phyloP scores from a whole-genome alignment of 2,113 vertebrate species.

The Corythoichthys haematopterus region DNA sequence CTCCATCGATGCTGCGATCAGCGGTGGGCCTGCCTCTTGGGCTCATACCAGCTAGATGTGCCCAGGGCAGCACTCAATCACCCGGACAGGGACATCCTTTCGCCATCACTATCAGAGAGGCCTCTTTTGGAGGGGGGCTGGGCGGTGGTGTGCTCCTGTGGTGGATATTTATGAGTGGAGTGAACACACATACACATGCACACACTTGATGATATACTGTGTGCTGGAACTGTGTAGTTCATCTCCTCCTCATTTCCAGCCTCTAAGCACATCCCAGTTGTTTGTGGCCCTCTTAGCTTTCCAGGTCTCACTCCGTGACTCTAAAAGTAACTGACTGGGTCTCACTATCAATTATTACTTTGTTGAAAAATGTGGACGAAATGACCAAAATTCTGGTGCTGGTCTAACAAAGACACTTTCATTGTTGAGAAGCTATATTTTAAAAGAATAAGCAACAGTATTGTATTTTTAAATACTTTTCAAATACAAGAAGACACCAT shows the following conservation, averaged over 20 bases:
- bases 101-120: conserved; percentile 71
- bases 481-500: no score
- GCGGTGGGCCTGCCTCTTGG: conserved; percentile 56
- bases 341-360: conserved; percentile 26
- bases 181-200: conserved; percentile 43
- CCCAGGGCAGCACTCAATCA: conserved; percentile 73
- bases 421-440: conserved; percentile 73
- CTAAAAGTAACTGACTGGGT: background rate
- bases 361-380: conserved; percentile 34
- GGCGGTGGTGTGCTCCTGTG: conserved; percentile 14
- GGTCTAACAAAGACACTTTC: conserved; percentile 30
- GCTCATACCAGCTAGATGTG: conserved; percentile 53
- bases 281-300: conserved; percentile 62
- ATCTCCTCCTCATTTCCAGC: conserved; percentile 68
- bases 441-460: background rate
- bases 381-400: conserved; percentile 22
- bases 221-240: conserved; percentile 62
- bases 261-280: conserved; percentile 38
- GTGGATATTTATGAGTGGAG: conserved; percentile 71
- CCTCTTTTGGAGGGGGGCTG: conserved; percentile 51
- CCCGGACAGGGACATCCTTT: conserved; percentile 75
- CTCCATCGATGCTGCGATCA: conserved; percentile 34
- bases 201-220: conserved; percentile 69
- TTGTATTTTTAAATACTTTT: background rate
- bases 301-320: conserved; percentile 48